Conservation (phyloP, 2,888 invertebrate species). For the Sesia apiformis region DNA sequence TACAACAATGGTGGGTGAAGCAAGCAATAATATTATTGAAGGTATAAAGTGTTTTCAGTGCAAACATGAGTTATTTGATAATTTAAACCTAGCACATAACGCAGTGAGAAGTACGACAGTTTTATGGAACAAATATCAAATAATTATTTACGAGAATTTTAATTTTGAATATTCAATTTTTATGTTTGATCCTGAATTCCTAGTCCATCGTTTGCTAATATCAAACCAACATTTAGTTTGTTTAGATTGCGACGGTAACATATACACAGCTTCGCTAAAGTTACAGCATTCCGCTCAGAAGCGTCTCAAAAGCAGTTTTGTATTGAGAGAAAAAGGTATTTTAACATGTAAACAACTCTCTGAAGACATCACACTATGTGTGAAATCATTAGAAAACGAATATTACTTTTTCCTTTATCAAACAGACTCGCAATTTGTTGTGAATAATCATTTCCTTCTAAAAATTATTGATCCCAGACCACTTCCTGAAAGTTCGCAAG, state of each 20-base stretch:
- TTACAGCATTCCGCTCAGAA: constrained; percentile 39
- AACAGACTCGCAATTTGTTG: no score
- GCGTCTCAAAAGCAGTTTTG: constrained; percentile 28
- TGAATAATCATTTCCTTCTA: no score
- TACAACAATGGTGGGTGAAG: background rate
- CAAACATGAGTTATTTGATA: constrained; percentile 26
- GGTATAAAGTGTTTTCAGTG: background rate
- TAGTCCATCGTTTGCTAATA: constrained; percentile 28
- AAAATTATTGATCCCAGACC: no score
- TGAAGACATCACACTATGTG: constrained; percentile 23
- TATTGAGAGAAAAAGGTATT: constrained; percentile 24
- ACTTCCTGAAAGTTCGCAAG: no score
- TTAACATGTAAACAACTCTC: constrained; percentile 15
- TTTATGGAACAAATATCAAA: constrained; percentile 58
- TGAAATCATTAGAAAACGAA: constrained; percentile 16
- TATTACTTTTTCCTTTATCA: no score
- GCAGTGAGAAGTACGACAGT: constrained; percentile 22
- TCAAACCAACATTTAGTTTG: constrained; percentile 38
- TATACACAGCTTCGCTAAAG: constrained; percentile 38
- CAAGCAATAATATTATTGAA: background rate
- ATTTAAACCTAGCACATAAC: constrained; percentile 35
- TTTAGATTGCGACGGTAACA: constrained; percentile 34
- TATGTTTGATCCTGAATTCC: constrained; percentile 34
- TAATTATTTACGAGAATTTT: constrained; percentile 41
- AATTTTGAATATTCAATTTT: constrained; percentile 26